Evolutionary conservation across 2,797 vertebrate species (phyloP), one percentile per base, ranked within the genome.

Genomic region (Coendou prehensilis): DNA sequence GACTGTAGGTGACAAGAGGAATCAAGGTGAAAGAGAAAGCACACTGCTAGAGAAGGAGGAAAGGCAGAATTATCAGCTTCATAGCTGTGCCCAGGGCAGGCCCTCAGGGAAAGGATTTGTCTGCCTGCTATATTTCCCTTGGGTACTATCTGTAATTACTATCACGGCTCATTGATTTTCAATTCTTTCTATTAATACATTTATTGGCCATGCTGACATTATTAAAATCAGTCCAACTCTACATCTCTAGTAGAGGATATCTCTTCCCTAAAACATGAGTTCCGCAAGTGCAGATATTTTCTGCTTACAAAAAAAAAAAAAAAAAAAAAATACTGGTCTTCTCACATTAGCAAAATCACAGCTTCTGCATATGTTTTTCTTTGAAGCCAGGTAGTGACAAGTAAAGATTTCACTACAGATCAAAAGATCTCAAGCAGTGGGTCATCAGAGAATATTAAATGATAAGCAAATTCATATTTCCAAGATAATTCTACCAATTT

Each of bases 401-500:
- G 71, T 10, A 87, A 97, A 97, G 80, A 97, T 94, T 97, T 89
- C 80, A 97, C 67, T 37, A 45, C 3, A 97, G 97, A 97, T 88
- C 79, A 96, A 93, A 98, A 97, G 96, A 97, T 96, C 90, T 97
- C 94, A 97, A 98, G 94, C 88, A 94, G 96, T 85, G 96, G 96
- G 97, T 98, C 96, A 95, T 94, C 83, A 75, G 94, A 98, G 95
- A 81, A 97, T 96, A 98, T 78, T 96, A 98, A 98, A 97, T 87
- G 88, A 98, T 98, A 98, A 98, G 98, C 94, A 98, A 98, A 98
- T 97, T 98, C 97, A 87, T 83, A 97, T 94, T 97, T 97, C 97
- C 87, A 91, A 98, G 97, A 97, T 98, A 98, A 98, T 97, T 98
- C 97, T 95, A 96, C 89, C 97, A 97, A 98, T 98, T 98, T 98